Evolutionary conservation across 2,113 vertebrate genomes (phyloP), one percentile per base, ranked within the genome.

Genomic region (Excalfactoria chinensis): DNA sequence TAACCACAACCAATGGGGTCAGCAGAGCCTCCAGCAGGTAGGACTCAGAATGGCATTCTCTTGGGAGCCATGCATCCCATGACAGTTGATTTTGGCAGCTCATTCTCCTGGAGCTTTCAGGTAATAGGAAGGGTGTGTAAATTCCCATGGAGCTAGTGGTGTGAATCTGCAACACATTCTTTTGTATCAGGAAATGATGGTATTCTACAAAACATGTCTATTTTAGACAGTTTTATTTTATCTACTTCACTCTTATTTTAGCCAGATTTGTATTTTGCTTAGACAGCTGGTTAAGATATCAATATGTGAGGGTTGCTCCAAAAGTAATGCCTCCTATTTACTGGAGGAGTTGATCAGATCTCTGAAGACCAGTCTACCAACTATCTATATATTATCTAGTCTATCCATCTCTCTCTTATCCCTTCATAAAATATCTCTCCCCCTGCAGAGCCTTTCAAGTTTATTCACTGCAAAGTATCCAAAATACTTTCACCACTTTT

Each of bases 1-100:
- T 76, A n/a, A 53, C 32, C 23, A 56, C 2, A 32, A 70, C 1
- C 37, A 81, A 2, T 0, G 1, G 7, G 7, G 46, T 64, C 44
- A 73, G 11, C 8, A 26, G 30, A 53, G 11, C 15, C 35, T 59
- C 34, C 66, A 91, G 34, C 13, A 73, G 14, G 5, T 49, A 8
- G 63, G 34, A 41, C 28, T 66, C 34, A 40, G 5, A 37, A 11
- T 1, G 1, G n/a, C 16, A 34, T 23, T 40, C 53, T 17, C 40
- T 67, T 55, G 63, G 32, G 62, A 75, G 32, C 22, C 7, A 25
- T 4, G 40, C 11, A 22, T 22, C 7, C 4, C 41, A 13, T 46
- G 34, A 7, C 21, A 46, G 8, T 3, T 73, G 34, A 32, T 93
- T 89, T 79, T 68, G n/a, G 26, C 2, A 5, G 20, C 56, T 85